Conservation (phyloP, 2,113 vertebrate species). For the Amazona vittata region DNA sequence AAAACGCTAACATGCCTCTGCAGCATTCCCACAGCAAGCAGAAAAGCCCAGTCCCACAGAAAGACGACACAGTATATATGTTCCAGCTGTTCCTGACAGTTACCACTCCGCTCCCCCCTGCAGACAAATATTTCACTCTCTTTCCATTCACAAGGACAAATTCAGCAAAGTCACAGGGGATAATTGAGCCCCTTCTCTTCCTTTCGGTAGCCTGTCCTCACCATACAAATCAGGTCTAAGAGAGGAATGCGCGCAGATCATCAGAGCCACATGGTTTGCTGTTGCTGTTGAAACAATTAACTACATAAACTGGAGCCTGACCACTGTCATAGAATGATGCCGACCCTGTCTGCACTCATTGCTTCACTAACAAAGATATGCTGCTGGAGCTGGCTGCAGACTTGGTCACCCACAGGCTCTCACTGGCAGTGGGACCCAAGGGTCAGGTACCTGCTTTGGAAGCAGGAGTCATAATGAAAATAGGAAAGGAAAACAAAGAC, state of each 20-base stretch:
- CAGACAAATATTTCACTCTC: slow-evolving; percentile 26
- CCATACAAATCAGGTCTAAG: slow-evolving; percentile 20
- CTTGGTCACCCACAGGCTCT: neutral
- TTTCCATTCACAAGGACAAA: slow-evolving; percentile 42
- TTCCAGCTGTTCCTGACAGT: slow-evolving; percentile 69
- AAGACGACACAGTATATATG: slow-evolving; percentile 37
- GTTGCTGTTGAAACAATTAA: neutral
- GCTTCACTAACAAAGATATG: neutral
- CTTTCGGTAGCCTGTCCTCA: slow-evolving; percentile 36
- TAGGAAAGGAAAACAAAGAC: neutral
- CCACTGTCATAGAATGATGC: neutral
- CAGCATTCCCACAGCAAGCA: slow-evolving; percentile 52
- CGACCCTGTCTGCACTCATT: neutral
- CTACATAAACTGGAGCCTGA: neutral
- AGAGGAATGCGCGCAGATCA: neutral
- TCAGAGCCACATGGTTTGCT: neutral
- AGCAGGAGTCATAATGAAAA: neutral
- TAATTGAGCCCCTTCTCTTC: neutral
- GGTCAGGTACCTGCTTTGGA: neutral
- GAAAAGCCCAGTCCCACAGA: slow-evolving; percentile 33
- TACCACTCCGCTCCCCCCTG: neutral
- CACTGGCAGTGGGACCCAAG: neutral
- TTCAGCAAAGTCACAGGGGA: slow-evolving; percentile 8
- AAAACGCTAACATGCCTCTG: slow-evolving; percentile 51
- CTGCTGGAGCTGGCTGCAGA: rapidly evolving